Evolutionary conservation across 2,888 invertebrate genomes (phyloP), one percentile per base, ranked within the genome.

Genomic region (Caenorhabditis uteleia): DNA sequence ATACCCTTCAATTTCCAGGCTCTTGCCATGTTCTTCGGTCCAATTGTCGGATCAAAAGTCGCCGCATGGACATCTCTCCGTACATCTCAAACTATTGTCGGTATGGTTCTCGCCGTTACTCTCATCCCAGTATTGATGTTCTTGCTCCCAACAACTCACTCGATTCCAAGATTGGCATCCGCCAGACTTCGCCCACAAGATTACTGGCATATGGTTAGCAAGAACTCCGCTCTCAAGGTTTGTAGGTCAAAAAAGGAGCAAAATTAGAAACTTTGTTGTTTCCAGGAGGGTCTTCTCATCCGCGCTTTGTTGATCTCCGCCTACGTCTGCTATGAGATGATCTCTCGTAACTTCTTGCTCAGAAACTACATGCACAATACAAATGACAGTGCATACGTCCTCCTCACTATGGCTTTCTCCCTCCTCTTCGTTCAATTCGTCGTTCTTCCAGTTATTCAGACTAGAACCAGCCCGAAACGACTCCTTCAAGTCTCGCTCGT

Each of bases 291-390:
- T 21, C 69, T 82, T 18, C 55, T 78, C 23, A 67, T 82, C 25
- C 75, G 72, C n/a, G 70, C 66, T n/a, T 64, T 82, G 25, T 67
- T 82, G 31, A 77, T 83, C 31, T 71, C 76, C 20, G 75, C 82
- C 42, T 78, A 80, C 68, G 80, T 82, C 12, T 79, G 80, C 67
- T 83, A 79, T 61, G 82, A 82, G 56, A 75, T 82, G 72, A 80
- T 82, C 58, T 77, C 80, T 0, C 73, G 82, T 23, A 83, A 82
- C 72, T 83, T 80, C 70, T 67, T 83, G 38, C 75, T 82, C 50
- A 77, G 82, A 31, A 65, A 78, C 46, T 80, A 73, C 69, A 80
- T 80, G 81, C 69, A 75, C 56, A 76, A 74, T 56, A 74, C 82
- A 44, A 77, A 72, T 45, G 82, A 83, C 60, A 75, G 75, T 29